phyloP scores from a whole-genome alignment of 1,140 invertebrate genomes.

The Leptestheria dahalacensis region DNA sequence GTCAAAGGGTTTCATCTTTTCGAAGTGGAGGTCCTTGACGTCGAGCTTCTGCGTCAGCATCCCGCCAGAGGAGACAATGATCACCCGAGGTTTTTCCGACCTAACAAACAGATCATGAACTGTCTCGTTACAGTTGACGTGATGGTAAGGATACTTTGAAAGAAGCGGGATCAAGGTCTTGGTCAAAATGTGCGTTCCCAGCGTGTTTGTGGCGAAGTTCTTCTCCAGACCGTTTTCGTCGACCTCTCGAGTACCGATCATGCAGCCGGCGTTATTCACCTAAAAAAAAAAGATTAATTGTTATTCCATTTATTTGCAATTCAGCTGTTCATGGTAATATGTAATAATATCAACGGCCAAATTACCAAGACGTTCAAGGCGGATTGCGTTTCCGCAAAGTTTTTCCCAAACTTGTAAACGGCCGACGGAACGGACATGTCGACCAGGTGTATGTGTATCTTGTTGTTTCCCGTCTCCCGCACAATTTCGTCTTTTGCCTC shows the following conservation, averaged over 20 bases:
- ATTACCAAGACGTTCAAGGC: conserved; percentile 29
- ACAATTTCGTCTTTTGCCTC: conserved; percentile 26
- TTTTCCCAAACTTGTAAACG: conserved; percentile 29
- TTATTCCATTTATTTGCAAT: too few species aligned
- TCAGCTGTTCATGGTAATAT: too few species aligned
- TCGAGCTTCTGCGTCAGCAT: conserved; percentile 35
- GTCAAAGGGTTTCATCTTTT: conserved; percentile 31
- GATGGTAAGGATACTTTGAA: conserved; percentile 6
- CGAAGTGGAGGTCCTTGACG: conserved; percentile 31
- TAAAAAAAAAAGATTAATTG: background rate
- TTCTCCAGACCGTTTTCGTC: conserved; percentile 32
- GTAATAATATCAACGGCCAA: too few species aligned
- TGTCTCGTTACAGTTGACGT: too few species aligned
- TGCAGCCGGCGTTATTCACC: conserved; percentile 38
- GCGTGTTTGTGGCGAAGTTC: conserved; percentile 37
- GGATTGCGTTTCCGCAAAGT: conserved; percentile 27
- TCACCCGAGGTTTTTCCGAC: conserved; percentile 23
- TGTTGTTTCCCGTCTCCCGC: conserved; percentile 26
- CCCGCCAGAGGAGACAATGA: conserved; percentile 36
- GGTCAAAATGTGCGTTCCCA: conserved; percentile 34
- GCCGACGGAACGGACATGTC: conserved; percentile 31
- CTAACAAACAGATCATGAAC: too few species aligned
- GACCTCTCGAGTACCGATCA: conserved; percentile 29
- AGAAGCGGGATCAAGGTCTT: conserved; percentile 26
- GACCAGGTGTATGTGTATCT: conserved; percentile 31